These are phyloP conservation scores for Tetramorium alpestre DNA, from an alignment of 1,140 invertebrate species.

Conservation along the genomic window DNA sequence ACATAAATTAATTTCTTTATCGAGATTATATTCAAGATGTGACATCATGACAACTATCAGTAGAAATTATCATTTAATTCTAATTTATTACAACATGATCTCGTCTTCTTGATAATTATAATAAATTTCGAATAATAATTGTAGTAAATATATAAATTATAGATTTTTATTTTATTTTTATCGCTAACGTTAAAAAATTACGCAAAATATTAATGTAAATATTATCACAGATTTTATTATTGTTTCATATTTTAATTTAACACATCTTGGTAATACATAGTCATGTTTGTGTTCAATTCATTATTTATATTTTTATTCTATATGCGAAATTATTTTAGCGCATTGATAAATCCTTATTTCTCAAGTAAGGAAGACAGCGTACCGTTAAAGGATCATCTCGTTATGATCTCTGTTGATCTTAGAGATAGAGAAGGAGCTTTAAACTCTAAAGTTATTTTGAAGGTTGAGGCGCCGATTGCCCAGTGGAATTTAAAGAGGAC, in stretches of 20 bases:
- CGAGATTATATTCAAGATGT: not conserved
- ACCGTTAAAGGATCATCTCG: slow-evolving; percentile 35
- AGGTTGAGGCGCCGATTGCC: slow-evolving; percentile 59
- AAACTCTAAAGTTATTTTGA: slow-evolving; percentile 62
- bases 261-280: not conserved
- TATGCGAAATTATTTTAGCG: not conserved
- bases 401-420: slow-evolving; percentile 58
- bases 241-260: not conserved
- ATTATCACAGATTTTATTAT: not conserved
- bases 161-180: slow-evolving; percentile 1
- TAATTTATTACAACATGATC: not conserved
- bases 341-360: not conserved
- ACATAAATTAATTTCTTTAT: not conserved
- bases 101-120: not conserved
- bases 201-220: not conserved
- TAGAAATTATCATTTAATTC: slow-evolving; percentile 23
- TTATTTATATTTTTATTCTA: not conserved
- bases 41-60: not conserved
- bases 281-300: not conserved
- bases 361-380: not conserved
- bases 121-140: not conserved
- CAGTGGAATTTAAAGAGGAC: slow-evolving; percentile 68
- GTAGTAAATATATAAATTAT: not conserved
- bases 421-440: slow-evolving; percentile 47
- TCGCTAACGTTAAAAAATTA: not conserved